Evolutionary conservation across 2,888 invertebrate species (phyloP).

Genomic region (Harpalus rufipes): DNA sequence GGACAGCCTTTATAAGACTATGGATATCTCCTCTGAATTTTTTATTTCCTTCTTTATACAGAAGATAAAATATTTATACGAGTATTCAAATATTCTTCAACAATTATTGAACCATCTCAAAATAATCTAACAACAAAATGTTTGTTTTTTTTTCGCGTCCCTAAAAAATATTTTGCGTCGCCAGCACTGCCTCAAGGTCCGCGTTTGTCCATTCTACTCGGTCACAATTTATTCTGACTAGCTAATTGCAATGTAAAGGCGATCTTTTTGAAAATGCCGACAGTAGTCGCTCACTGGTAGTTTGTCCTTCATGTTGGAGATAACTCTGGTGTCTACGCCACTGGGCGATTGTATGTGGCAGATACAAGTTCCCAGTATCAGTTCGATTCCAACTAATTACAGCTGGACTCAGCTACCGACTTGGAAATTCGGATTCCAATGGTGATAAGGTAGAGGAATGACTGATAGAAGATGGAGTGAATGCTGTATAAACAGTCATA

Average conservation of each 20-base stretch:
- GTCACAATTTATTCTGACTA: constrained; percentile 66
- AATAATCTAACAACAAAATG: too few species aligned
- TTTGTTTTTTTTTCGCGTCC: background rate
- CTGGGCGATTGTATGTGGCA: constrained; percentile 46
- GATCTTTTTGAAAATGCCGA: constrained; percentile 66
- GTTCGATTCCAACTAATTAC: constrained; percentile 65
- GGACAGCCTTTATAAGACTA: too few species aligned
- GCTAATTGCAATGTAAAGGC: constrained; percentile 67
- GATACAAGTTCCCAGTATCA: constrained; percentile 65
- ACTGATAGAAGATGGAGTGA: constrained; percentile 1
- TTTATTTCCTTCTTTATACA: too few species aligned
- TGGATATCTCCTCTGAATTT: too few species aligned
- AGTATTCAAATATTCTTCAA: too few species aligned
- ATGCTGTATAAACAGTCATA: too few species aligned
- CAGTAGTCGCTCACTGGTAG: constrained; percentile 10
- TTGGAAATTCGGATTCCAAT: constrained; percentile 28
- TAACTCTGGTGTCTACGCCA: background rate
- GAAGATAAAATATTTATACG: background rate
- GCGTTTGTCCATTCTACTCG: constrained; percentile 54
- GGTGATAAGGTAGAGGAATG: constrained; percentile 13
- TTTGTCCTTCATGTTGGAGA: background rate
- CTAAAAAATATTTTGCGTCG: background rate
- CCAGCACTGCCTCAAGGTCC: constrained; percentile 61
- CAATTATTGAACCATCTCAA: too few species aligned
- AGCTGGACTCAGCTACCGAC: constrained; percentile 37